Evolutionary conservation across 2,113 vertebrate species (phyloP).

Genomic region (Ramphastos sulfuratus): DNA sequence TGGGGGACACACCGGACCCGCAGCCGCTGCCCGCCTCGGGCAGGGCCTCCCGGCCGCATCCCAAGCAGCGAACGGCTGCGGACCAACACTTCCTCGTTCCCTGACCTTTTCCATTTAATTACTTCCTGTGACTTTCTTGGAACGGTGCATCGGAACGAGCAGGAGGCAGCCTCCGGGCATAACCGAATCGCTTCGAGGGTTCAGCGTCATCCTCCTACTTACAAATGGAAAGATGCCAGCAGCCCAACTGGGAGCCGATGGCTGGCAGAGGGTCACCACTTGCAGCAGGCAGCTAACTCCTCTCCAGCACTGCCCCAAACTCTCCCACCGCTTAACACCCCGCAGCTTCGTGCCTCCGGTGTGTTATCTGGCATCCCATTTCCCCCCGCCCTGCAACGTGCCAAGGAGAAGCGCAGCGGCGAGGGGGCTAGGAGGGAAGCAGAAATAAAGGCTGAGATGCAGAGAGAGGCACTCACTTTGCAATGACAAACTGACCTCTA

Average conservation of each 20-base stretch:
- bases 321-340: background rate
- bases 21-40: background rate
- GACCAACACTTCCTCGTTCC: conserved; percentile 78
- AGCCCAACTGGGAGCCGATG: background rate
- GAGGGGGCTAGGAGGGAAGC: background rate
- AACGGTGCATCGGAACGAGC: conserved; percentile 10
- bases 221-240: background rate
- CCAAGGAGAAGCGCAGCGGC: background rate
- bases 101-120: conserved; percentile 82
- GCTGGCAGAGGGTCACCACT: background rate
- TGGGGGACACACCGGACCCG: background rate
- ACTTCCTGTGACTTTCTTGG: conserved; percentile 81
- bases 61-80: conserved; percentile 41
- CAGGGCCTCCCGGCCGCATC: conserved; percentile 27
- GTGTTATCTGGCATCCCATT: background rate
- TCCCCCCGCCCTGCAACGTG: accelerated
- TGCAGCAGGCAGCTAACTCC: background rate
- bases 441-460: background rate
- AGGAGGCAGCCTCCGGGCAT: conserved; percentile 1
- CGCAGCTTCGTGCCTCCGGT: background rate
- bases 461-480: background rate
- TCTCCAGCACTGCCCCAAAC: background rate
- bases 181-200: background rate
- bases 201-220: background rate
- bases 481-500: conserved; percentile 58